Evolutionary conservation across 2,797 vertebrate genomes (phyloP).

Genomic region (Serranus cabrilla): DNA sequence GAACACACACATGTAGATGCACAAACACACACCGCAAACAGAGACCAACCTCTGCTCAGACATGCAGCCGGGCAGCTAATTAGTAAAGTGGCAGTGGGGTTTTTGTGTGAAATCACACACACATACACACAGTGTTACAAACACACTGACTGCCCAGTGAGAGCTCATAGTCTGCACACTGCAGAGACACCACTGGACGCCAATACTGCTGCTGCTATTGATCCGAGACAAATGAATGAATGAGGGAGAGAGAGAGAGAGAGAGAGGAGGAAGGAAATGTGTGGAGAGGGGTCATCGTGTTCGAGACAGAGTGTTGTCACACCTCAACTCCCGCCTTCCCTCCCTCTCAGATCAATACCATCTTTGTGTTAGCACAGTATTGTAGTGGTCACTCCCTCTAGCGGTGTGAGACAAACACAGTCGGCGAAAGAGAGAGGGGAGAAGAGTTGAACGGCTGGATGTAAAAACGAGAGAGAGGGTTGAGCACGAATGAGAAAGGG

Average conservation of each 20-base stretch:
- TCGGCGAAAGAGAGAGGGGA: neutral
- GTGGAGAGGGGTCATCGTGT: slow-evolving; percentile 56
- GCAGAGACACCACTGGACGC: slow-evolving; percentile 56
- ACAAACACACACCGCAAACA: slow-evolving; percentile 43
- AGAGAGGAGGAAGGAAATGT: slow-evolving; percentile 30
- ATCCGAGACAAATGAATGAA: slow-evolving; percentile 68
- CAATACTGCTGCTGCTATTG: slow-evolving; percentile 64
- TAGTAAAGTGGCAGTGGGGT: slow-evolving; percentile 66
- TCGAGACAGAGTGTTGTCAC: slow-evolving; percentile 68
- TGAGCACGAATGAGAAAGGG: slow-evolving; percentile 11
- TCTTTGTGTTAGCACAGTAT: slow-evolving; percentile 61
- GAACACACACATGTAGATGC: slow-evolving; percentile 17
- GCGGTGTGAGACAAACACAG: slow-evolving; percentile 63
- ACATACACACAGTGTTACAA: slow-evolving; percentile 13
- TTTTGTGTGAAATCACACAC: slow-evolving; percentile 49
- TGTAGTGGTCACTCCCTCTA: slow-evolving; percentile 71
- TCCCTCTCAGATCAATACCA: slow-evolving; percentile 70
- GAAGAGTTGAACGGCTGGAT: neutral
- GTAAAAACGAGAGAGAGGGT: slow-evolving; percentile 13
- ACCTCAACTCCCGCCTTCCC: slow-evolving; percentile 50
- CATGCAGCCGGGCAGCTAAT: slow-evolving; percentile 65
- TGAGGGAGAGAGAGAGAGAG: slow-evolving; percentile 7
- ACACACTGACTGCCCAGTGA: slow-evolving; percentile 23
- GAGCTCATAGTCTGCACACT: slow-evolving; percentile 40
- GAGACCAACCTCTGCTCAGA: slow-evolving; percentile 55